Evolutionary conservation across 2,113 vertebrate species (phyloP), one percentile per base, ranked within the genome.

Genomic region (Solenodon paradoxus): DNA sequence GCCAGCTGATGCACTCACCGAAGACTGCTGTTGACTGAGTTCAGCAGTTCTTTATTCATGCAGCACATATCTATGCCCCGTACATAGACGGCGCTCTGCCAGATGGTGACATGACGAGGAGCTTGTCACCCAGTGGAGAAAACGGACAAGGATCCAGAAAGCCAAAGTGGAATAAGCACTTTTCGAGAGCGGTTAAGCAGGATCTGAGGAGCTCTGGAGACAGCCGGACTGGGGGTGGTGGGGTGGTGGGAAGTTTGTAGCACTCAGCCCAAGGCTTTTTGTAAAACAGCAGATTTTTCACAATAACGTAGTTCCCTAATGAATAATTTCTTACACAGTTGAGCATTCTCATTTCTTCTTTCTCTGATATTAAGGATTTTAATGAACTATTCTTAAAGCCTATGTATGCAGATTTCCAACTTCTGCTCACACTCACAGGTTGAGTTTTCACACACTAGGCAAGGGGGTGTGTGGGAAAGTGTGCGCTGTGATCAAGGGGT

Each of bases 311-410:
- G 35, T 17, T 61, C 42, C 42, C 26, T 19, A 93, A 68, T 38
- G 68, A 40, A 38, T n/a, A n/a, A 49, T 86, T 79, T 68, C 82
- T 59, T n/a, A 86, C 47, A 93, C 9, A 40, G 8, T 40, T 77
- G 26, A 59, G 26, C 40, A 49, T 24, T 12, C 63, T 79, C 28
- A 6, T 77, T 85, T 28, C 75, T 75, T 12, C 71, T 59, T 80
- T 61, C 63, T 38, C 55, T 71, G 40, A 69, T 26, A 61, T 42
- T 49, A 59, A 45, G 28, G 30, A 26, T 1, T 71, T 79, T 69
- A 40, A 28, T 80, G 61, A 93, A 69, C 8, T 16, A 40, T 80
- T 79, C n/a, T 93, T 80, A 80, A 93, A 42, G 53, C 20, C 32
- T 6, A n/a, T n/a, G n/a, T n/a, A n/a, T n/a, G n/a, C n/a, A n/a